A percentile compares a stretch with the other conserved stretches of the same genome.
These are phyloP conservation scores for Melanotaenia nigrans DNA, from an alignment of 2,797 vertebrate genomes.

Conservation along the genomic window DNA sequence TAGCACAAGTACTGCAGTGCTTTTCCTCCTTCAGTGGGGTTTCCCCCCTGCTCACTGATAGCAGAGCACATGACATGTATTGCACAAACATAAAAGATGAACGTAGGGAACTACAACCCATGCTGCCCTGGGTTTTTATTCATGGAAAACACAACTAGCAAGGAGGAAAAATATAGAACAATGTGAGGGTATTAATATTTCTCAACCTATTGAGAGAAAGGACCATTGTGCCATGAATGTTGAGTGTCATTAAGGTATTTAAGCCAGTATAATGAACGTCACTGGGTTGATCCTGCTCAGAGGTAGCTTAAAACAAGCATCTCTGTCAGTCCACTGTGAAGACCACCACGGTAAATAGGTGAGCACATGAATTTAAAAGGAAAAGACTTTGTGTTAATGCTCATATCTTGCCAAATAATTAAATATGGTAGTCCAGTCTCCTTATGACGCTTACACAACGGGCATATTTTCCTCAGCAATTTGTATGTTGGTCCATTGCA, in stretches of 20 bases:
- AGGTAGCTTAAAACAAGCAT: constrained; percentile 25
- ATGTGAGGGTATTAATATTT: constrained; percentile 2
- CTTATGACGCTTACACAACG: constrained; percentile 35
- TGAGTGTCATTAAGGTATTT: constrained; percentile 1
- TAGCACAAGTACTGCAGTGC: constrained; percentile 66
- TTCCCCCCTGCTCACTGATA: constrained; percentile 56
- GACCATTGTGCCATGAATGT: constrained; percentile 13
- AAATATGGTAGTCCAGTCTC: neutral
- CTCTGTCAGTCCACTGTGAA: constrained; percentile 19
- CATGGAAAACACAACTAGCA: neutral
- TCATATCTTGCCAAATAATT: constrained; percentile 2
- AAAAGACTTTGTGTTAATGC: neutral
- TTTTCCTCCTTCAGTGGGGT: constrained; percentile 62
- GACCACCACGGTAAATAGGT: neutral
- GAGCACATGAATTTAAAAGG: neutral
- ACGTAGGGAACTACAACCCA: constrained; percentile 36
- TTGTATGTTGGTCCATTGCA: neutral
- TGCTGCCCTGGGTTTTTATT: constrained; percentile 12
- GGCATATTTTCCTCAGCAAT: constrained; percentile 21
- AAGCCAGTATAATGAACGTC: constrained; percentile 14
- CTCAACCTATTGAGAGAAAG: constrained; percentile 4
- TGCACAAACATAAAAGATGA: constrained; percentile 36
- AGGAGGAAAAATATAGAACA: neutral
- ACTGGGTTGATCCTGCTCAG: constrained; percentile 9
- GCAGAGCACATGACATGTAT: constrained; percentile 60